Conservation (phyloP, 2,888 invertebrate genomes). For the Oligia fasciuncula region DNA sequence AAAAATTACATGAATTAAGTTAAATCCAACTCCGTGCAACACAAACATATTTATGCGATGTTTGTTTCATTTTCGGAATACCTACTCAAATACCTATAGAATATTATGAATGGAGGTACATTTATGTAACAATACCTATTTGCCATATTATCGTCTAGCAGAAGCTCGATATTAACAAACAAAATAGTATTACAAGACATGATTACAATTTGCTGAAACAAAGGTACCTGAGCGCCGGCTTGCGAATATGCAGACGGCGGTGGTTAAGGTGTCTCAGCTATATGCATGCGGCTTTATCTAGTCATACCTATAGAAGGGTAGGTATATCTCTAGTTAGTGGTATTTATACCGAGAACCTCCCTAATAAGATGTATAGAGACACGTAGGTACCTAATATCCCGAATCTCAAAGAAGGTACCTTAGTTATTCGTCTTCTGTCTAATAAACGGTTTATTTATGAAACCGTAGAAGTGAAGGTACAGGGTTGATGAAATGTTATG, state of each 20-base stretch:
- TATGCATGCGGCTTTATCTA: slow-evolving; percentile 43
- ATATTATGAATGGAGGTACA: neutral
- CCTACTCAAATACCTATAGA: neutral
- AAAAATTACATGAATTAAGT: neutral
- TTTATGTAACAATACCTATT: neutral
- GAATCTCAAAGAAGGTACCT: neutral
- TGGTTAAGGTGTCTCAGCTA: slow-evolving; percentile 36
- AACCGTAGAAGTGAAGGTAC: neutral
- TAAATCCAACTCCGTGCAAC: neutral
- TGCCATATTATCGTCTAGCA: neutral
- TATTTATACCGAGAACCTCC: neutral
- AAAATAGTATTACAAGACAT: slow-evolving; percentile 23
- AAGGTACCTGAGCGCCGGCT: slow-evolving; percentile 20
- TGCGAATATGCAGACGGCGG: slow-evolving; percentile 44
- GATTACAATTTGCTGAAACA: slow-evolving; percentile 30
- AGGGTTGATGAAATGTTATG: neutral
- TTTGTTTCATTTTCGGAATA: neutral
- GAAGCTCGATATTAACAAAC: slow-evolving; percentile 14
- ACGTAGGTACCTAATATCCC: neutral
- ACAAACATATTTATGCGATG: neutral
- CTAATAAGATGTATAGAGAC: neutral
- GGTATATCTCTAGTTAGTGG: slow-evolving; percentile 1
- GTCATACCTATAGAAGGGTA: neutral
- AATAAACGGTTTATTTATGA: neutral
- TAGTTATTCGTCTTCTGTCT: neutral